phyloP scores from a whole-genome alignment of 1,140 invertebrate genomes.

The Latrodectus geometricus region DNA sequence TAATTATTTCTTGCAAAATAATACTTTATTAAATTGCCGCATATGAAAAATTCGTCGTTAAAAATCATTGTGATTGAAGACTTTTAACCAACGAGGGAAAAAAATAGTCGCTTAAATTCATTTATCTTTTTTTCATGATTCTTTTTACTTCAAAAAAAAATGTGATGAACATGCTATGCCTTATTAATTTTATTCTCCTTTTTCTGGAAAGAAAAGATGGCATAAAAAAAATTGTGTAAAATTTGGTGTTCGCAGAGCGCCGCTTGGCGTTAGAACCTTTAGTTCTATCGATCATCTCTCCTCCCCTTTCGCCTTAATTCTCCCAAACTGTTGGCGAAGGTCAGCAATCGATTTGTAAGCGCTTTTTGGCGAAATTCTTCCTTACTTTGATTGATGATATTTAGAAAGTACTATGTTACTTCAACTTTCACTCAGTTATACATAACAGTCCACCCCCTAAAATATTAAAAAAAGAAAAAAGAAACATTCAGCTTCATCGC shows the following conservation, averaged over 20 bases:
- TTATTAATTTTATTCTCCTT: no score
- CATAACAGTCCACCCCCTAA: background rate
- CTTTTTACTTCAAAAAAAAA: no score
- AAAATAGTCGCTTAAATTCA: no score
- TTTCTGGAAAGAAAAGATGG: no score
- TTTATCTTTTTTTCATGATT: no score
- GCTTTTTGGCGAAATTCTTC: constrained; percentile 8
- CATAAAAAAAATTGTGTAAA: background rate
- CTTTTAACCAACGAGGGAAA: no score
- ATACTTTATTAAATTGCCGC: no score
- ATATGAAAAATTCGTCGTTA: no score
- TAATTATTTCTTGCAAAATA: no score
- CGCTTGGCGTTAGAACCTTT: constrained; percentile 39
- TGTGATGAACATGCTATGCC: no score
- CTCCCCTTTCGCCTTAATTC: background rate
- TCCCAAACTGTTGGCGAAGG: constrained; percentile 32
- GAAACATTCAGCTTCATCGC: background rate
- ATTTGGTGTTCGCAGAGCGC: background rate
- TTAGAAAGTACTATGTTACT: background rate
- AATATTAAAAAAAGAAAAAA: background rate
- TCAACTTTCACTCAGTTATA: background rate
- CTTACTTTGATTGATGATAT: background rate
- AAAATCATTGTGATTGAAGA: no score
- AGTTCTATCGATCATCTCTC: constrained; percentile 48
- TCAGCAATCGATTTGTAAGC: constrained; percentile 4